Evolutionary conservation across 2,888 invertebrate species (phyloP), one percentile per base, ranked within the genome.

Genomic region (Agonopterix alstromeriana): DNA sequence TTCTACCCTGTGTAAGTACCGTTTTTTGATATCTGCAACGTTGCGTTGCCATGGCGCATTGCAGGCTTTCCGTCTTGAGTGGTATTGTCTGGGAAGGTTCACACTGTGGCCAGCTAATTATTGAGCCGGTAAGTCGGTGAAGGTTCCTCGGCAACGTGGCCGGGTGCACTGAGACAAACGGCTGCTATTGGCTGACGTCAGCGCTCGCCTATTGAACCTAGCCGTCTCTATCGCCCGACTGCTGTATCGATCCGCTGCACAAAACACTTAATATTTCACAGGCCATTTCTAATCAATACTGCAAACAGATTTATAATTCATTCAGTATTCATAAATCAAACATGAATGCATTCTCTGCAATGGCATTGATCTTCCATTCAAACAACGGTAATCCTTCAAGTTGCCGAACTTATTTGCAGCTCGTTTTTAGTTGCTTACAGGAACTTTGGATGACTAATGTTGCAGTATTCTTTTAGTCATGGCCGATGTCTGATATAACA

Each of bases 1-100:
- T 92, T 93, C 84, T 90, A 92, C 71, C 93, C 92, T 65, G 90
- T 92, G 93, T 92, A 77, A 93, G 92, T 92, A 84, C 67, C 14
- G 63, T 58, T 53, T 61, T 54, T 53, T 43, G 50, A 54, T 53
- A 52, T 50, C 53, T 49, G 56, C 59, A 56, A 52, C 53, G 54
- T 63, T 51, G 58, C 54, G 49, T 50, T 53, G 10, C 58, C 52
- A 58, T 72, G 75, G 56, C 79, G 80, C 82, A 80, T 70, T 83
- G 82, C 82, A 70, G 82, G 54, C 66, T 52, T 54, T 53, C 35
- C 35, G 36, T 48, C 41, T 43, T 17, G 44, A 46, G 43, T 40
- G 42, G 35, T 36, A 35, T n/a, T 40, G 46, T 46, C 40, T 73
- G 67, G 67, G 71, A 81, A 77, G 77, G 77, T 76, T 82, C 69